Conservation (phyloP, 1,140 invertebrate genomes). For the Calephelis virginiensis region DNA sequence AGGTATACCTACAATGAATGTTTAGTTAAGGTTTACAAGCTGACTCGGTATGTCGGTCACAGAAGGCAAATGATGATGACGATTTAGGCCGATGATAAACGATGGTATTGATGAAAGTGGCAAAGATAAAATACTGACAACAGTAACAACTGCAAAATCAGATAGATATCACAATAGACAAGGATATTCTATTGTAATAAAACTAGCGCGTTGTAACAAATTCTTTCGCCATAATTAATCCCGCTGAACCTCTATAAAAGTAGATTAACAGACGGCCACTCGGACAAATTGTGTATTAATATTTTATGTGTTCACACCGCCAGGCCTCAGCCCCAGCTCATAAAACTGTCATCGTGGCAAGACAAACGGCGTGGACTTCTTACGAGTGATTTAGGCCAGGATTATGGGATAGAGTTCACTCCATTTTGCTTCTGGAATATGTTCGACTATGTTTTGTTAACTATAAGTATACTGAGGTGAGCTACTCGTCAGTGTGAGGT, state of each 20-base stretch:
- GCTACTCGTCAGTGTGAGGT: too few species aligned
- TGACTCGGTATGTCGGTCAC: too few species aligned
- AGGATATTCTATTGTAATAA: constrained; percentile 6
- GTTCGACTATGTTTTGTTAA: neutral
- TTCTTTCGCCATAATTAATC: constrained; percentile 55
- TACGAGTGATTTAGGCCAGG: constrained; percentile 67
- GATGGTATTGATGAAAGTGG: too few species aligned
- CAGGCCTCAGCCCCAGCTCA: constrained; percentile 35
- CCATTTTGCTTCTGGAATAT: neutral
- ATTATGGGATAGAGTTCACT: constrained; percentile 41
- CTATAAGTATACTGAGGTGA: too few species aligned
- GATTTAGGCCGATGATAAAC: too few species aligned
- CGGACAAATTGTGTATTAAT: constrained; percentile 75
- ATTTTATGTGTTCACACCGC: constrained; percentile 68
- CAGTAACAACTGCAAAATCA: too few species aligned
- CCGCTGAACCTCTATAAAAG: constrained; percentile 57
- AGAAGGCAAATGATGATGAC: too few species aligned
- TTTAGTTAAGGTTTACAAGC: too few species aligned
- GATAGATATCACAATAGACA: neutral
- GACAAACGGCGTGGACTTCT: constrained; percentile 56
- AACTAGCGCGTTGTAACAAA: constrained; percentile 22
- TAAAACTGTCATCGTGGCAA: constrained; percentile 66
- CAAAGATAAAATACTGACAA: too few species aligned
- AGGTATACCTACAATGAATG: too few species aligned
- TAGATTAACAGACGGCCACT: constrained; percentile 65